phyloP scores from a whole-genome alignment of 2,888 invertebrate genomes.

The Lasioglossum figueresi region DNA sequence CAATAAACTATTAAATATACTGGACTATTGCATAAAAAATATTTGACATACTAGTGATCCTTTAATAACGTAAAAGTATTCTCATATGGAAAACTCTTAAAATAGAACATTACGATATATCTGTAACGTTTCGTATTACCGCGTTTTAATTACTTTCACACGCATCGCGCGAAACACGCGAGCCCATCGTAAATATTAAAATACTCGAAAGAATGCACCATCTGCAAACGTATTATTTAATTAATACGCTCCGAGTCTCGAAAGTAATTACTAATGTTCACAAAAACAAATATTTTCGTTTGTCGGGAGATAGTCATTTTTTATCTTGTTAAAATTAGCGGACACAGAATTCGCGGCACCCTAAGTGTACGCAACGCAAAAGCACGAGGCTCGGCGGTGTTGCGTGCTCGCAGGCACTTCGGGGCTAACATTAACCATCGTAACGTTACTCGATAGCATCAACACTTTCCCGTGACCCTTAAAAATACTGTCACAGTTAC shows the following conservation, averaged over 20 bases:
- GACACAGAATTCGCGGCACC: neutral
- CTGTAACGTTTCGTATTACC: neutral
- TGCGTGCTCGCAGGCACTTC: conserved; percentile 30
- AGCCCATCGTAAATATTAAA: conserved; percentile 3
- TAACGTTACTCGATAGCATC: conserved; percentile 8
- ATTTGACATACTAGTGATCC: neutral
- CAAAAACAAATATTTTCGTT: neutral
- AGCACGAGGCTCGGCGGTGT: conserved; percentile 6
- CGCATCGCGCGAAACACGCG: neutral
- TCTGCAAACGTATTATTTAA: neutral
- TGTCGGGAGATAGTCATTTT: neutral
- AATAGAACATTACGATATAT: neutral
- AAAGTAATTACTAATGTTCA: neutral
- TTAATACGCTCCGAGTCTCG: neutral
- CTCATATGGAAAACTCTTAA: neutral
- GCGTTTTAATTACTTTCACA: conserved; percentile 10
- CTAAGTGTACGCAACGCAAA: neutral
- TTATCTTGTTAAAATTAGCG: neutral
- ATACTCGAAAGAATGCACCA: neutral
- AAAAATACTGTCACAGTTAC: neutral
- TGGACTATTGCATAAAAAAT: neutral
- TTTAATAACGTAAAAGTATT: neutral
- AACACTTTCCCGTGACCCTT: neutral
- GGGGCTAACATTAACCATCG: neutral
- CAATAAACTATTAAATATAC: neutral